These are phyloP conservation scores for Drosophila yooni DNA, from an alignment of 2,888 invertebrate genomes.

Conservation along the genomic window DNA sequence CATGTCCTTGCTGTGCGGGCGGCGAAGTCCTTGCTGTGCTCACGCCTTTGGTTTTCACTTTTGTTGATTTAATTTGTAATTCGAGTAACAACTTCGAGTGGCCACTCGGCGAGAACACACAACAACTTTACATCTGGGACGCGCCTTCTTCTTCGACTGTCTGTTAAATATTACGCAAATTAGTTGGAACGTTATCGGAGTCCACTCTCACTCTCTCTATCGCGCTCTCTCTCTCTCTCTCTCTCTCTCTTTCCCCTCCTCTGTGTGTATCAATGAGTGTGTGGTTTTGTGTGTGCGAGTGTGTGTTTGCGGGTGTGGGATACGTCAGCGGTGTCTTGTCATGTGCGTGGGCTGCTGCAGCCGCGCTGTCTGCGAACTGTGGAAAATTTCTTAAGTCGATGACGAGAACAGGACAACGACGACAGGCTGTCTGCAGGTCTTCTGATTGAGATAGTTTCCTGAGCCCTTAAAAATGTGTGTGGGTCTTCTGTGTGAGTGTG, in stretches of 20 bases:
- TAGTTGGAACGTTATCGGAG: slow-evolving; percentile 78
- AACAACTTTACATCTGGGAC: slow-evolving; percentile 26
- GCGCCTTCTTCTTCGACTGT: slow-evolving; percentile 47
- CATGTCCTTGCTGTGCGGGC: slow-evolving; percentile 60
- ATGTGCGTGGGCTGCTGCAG: slow-evolving; percentile 65
- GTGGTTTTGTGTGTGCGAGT: slow-evolving; percentile 5
- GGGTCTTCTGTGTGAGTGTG: not conserved
- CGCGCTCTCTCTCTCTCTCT: not conserved
- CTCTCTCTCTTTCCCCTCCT: not conserved
- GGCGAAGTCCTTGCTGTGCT: slow-evolving; percentile 27
- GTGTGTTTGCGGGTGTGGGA: slow-evolving; percentile 13
- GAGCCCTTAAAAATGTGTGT: not conserved
- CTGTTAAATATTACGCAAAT: slow-evolving; percentile 76
- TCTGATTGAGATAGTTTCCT: slow-evolving; percentile 26
- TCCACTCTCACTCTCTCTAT: slow-evolving; percentile 4
- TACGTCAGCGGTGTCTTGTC: slow-evolving; percentile 46
- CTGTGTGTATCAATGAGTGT: not conserved
- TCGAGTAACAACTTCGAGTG: slow-evolving; percentile 75
- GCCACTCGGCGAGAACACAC: slow-evolving; percentile 33
- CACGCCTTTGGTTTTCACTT: slow-evolving; percentile 56
- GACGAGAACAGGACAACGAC: slow-evolving; percentile 41
- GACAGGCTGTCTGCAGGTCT: slow-evolving; percentile 68
- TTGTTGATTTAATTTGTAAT: slow-evolving; percentile 81
- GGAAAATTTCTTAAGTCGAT: slow-evolving; percentile 63
- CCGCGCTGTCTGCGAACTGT: slow-evolving; percentile 50